Evolutionary conservation across 2,113 vertebrate genomes (phyloP), one percentile per base, ranked within the genome.

Genomic region (Psittacara wagleri): DNA sequence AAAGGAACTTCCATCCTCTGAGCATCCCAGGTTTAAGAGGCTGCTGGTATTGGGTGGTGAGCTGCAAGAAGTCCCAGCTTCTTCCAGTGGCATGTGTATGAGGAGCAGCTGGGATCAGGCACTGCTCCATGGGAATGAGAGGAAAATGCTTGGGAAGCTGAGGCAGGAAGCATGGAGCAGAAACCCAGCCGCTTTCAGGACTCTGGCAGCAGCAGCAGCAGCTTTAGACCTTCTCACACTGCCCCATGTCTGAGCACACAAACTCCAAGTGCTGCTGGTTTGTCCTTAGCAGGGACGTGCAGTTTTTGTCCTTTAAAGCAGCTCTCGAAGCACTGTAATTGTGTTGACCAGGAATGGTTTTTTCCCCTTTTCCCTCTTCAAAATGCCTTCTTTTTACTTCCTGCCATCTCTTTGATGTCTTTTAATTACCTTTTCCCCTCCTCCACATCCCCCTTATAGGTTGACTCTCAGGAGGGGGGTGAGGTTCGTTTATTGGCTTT

Each of bases 371-470:
- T 18, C 48, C 74, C 87, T 41, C 84, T 89, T 55, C 23, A 72
- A 95, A 96, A 94, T 48, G 61, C 39, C 41, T 27, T 79, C 79
- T 35, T 23, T 29, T 52, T 66, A 7, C 24, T 78, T 86, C 75
- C 75, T 83, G 67, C 54, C 82, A 29, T 31, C 29, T 81, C 93
- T 95, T 92, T 92, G 86, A 83, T 80, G 83, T 81, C 41, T 59
- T 87, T 95, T 72, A 82, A 72, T 13, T 74, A 39, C 87, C 39
- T 84, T 81, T 77, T 20, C 82, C 57, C 77, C 46, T 88, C 91
- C 84, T 93, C 23, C 54, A 23, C 79, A 44, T 39, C 62, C 80
- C 69, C 48, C 51, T 84, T 57, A 52, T n/a, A 76, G 37, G 31
- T 55, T 39, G 19, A 35, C 66, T 64, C 88, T 16, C 29, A 49